Conservation (phyloP, 2,797 vertebrate species). For the Avahi laniger region DNA sequence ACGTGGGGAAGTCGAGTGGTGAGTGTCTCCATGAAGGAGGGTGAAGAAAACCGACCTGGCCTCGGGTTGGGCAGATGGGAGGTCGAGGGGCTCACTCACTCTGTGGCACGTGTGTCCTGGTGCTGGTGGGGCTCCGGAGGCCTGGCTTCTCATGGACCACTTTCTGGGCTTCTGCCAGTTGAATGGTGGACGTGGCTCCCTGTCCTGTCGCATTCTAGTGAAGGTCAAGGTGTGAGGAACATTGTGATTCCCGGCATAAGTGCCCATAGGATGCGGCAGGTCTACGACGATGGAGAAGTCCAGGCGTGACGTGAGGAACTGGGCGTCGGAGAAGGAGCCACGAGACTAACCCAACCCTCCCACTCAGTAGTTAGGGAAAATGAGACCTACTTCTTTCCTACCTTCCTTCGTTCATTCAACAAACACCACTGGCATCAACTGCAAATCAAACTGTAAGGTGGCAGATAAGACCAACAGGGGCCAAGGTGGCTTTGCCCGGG, state of each 20-base stretch:
- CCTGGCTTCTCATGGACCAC: neutral
- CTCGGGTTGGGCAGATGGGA: neutral
- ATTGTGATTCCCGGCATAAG: neutral
- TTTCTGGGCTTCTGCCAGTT: neutral
- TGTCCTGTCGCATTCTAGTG: neutral
- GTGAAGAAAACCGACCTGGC: no score
- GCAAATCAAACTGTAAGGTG: neutral
- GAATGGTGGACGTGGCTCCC: fast-evolving
- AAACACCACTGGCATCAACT: neutral
- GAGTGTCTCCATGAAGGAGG: neutral
- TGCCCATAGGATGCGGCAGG: neutral
- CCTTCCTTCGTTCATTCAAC: neutral
- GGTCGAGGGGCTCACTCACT: fast-evolving
- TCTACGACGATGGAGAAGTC: neutral
- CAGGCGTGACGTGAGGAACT: neutral
- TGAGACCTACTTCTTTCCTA: neutral
- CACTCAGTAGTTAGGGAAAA: neutral
- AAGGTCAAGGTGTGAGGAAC: neutral
- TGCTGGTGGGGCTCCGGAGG: neutral
- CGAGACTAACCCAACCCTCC: neutral
- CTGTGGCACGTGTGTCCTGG: neutral
- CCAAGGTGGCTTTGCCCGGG: neutral
- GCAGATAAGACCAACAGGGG: neutral
- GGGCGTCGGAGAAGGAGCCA: neutral
- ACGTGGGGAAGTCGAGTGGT: fast-evolving